Percentiles rank a stretch among this genome's conserved stretches.
These are phyloP conservation scores for Gymnothorax javanicus DNA, from an alignment of 2,797 vertebrate species.

Conservation along the genomic window DNA sequence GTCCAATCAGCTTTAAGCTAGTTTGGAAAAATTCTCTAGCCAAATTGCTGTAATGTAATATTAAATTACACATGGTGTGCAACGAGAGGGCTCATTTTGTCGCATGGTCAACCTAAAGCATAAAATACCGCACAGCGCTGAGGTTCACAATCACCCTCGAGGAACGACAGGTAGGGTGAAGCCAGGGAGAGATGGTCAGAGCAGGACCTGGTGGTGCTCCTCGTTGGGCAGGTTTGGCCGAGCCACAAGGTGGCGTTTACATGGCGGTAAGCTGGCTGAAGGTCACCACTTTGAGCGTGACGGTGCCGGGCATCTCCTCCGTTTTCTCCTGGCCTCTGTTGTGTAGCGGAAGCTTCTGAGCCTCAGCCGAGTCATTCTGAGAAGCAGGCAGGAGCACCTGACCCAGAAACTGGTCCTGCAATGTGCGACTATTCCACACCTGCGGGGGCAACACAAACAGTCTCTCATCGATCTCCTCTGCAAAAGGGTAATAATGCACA, in stretches of 20 bases:
- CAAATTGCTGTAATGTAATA: no score
- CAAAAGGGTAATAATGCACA: background rate
- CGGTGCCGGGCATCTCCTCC: conserved; percentile 77
- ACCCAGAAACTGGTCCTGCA: conserved; percentile 84
- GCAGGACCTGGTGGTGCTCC: background rate
- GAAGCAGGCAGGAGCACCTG: conserved; percentile 79
- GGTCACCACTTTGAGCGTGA: conserved; percentile 78
- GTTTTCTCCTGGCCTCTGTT: conserved; percentile 65
- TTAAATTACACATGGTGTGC: background rate
- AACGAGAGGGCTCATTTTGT: background rate
- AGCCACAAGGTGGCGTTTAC: conserved; percentile 60
- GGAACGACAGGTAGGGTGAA: background rate
- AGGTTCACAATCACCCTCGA: background rate
- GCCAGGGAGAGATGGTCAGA: background rate
- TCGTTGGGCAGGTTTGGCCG: background rate
- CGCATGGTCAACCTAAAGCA: background rate
- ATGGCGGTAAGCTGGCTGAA: conserved; percentile 81
- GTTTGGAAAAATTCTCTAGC: no score
- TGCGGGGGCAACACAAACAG: conserved; percentile 46
- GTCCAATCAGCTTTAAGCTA: no score
- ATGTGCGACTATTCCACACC: conserved; percentile 86
- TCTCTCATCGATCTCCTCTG: background rate
- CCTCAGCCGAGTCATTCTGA: conserved; percentile 63
- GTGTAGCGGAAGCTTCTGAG: conserved; percentile 78
- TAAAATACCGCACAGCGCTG: background rate